Percentiles rank a stretch among this genome's conserved stretches.
phyloP scores from a whole-genome alignment of 2,797 vertebrate genomes.

The Microctenopoma stevenorrisi region DNA sequence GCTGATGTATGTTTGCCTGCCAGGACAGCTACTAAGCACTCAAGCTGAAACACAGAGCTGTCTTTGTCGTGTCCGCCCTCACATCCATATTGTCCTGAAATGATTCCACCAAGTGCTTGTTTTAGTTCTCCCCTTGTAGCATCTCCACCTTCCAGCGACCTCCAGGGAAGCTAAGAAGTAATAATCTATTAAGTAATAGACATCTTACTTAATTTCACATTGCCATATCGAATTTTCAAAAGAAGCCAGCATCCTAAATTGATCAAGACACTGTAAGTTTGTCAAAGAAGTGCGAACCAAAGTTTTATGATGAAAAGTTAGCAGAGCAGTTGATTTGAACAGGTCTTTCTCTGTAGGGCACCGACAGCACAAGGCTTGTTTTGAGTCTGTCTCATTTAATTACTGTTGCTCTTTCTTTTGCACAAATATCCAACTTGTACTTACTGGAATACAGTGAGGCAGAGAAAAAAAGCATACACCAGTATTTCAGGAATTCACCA shows the following conservation, averaged over 20 bases:
- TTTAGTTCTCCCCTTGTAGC: conserved; percentile 20
- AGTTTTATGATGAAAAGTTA: too few relatives aligned
- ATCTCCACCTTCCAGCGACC: conserved; percentile 36
- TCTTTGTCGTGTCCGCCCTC: conserved; percentile 60
- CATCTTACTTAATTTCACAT: background rate
- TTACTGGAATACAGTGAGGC: conserved; percentile 61
- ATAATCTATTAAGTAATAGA: background rate
- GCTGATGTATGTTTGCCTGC: conserved; percentile 60
- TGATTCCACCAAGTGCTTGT: conserved; percentile 36
- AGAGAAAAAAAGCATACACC: conserved; percentile 11
- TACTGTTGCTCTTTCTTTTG: conserved; percentile 41
- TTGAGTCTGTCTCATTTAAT: conserved; percentile 65
- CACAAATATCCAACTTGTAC: conserved; percentile 63
- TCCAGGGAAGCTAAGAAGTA: conserved; percentile 1
- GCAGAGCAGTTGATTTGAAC: conserved; percentile 26
- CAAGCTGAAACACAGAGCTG: conserved; percentile 52
- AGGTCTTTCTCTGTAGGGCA: conserved; percentile 46
- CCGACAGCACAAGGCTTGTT: conserved; percentile 47
- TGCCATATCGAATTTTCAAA: background rate
- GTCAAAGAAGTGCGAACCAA: too few relatives aligned
- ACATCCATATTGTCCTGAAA: conserved; percentile 52
- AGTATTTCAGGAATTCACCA: conserved; percentile 68
- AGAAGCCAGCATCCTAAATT: background rate
- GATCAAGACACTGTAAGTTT: too few relatives aligned
- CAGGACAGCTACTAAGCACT: conserved; percentile 54